Evolutionary conservation across 2,888 invertebrate genomes (phyloP), one percentile per base, ranked within the genome.

Genomic region (Drosophila recens): DNA sequence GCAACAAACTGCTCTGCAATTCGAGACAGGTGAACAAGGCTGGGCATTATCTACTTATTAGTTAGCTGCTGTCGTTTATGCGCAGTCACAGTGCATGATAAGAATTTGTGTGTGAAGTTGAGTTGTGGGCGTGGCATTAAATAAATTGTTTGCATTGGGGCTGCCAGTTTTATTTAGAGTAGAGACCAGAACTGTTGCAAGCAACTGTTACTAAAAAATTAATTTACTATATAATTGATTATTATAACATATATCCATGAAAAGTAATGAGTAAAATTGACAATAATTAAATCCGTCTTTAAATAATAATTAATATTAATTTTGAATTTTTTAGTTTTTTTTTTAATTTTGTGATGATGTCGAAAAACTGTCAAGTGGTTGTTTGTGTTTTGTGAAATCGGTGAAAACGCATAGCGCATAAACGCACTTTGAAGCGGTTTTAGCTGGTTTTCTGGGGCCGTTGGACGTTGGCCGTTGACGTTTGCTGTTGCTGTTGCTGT

Each of bases 381-480:
- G 30, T 10, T 30, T 36, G 30, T 17, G 11, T 15, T 20, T 43
- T 17, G 9, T 33, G 23, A 11, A 30, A 48, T 57, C 46, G 62
- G 15, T 11, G 5, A 0, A 34, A 54, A 36, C 51, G 48, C 1
- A 2, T 5, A 27, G 0, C 59, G 70, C 52, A 73, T 77, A 49
- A 77, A 74, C 76, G 57, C 23, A 46, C 10, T 54, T 52, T 51
- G 17, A 63, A 49, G 53, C 65, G 70, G 48, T 74, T 67, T 62
- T 43, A 40, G 68, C 71, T 52, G 63, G 51, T 73, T 76, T 61
- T 33, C 53, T 56, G 67, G 52, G 71, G 63, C 71, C 75, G 62
- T 62, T 74, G 75, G 52, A 49, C 61, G 76, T 48, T 84, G 69
- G 23, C 23, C 23, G 23, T 23, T 23, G 23, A 61, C 65, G 72